Base-by-base conservation (phyloP, 2,888 invertebrate genomes). In the Lysandra coridon region DNA sequence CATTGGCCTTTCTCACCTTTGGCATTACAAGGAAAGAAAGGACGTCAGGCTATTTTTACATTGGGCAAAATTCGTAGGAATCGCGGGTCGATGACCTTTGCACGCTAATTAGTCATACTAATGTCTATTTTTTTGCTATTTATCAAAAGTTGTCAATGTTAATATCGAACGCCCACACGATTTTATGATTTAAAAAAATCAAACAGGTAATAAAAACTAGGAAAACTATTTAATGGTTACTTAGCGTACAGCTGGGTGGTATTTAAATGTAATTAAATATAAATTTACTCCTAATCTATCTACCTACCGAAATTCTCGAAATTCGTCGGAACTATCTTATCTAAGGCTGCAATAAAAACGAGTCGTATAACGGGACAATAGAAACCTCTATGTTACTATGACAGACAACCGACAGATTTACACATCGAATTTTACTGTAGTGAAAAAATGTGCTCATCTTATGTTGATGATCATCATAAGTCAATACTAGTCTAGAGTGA, bases 71-170 rank as follows among this genome's bases (percentile, higher is more conserved):
- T 69, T 69, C 33, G 14, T 37, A 33, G 14, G 4, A 69, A 74
- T 74, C 74, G 44, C 12, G 23, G 44, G 69, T 69, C 69, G 69
- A 17, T 44, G 75, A 75, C 33, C 53, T 49, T 49, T 53, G 6
- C 5, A 53, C 53, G 23, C 76, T 57, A 76, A 76, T 76, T 76
- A 76, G 76, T 76, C 76, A 76, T 76, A 57, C 76, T 57, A 76
- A 76, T 76, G 57, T 57, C 76, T 30, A 76, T 30, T 76, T 76
- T 76, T 76, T 76, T 76, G 76, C 76, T 30, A 76, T 76, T 76
- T 53, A 33, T 76, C 53, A 76, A 76, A 76, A 76, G 74, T 53
- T 30, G 76, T 30, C 57, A 76, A 76, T 76, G 57, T 7, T 76
- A 76, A 76, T 49, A 75, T 76, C 53, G 5, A 30, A 76, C 76